Evolutionary conservation across 2,797 vertebrate species (phyloP).

Genomic region (Amazona ochrocephala): DNA sequence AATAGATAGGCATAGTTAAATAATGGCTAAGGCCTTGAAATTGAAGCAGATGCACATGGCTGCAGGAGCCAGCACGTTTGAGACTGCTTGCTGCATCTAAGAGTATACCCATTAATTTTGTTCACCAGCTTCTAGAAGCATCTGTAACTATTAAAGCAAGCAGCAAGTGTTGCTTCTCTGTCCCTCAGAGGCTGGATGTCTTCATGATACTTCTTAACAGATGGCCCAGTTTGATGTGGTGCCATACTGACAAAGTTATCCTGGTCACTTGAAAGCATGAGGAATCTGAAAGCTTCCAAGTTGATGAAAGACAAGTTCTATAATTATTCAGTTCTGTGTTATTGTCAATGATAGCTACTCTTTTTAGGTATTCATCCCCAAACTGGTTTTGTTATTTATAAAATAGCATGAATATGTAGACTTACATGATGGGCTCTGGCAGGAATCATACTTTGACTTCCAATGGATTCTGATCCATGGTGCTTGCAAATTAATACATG

Average conservation of each 20-base stretch:
- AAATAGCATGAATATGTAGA: not conserved
- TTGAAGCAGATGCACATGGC: not conserved
- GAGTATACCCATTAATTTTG: not conserved
- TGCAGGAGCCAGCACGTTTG: not conserved
- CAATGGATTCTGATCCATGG: not conserved
- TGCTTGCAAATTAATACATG: not conserved
- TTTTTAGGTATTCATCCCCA: not conserved
- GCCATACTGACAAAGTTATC: not conserved
- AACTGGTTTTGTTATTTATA: not conserved
- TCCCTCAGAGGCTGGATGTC: not conserved
- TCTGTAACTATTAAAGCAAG: slow-evolving; percentile 10
- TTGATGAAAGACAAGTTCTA: not conserved
- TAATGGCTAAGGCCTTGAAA: slow-evolving; percentile 11
- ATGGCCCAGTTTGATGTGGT: slow-evolving; percentile 45
- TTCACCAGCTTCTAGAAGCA: slow-evolving; percentile 1
- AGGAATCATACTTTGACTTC: not conserved
- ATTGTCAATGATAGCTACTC: not conserved
- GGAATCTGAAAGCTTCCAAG: slow-evolving; percentile 12
- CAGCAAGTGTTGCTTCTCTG: slow-evolving; percentile 21
- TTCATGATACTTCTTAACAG: slow-evolving; percentile 52
- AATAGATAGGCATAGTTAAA: not conserved
- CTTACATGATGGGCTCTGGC: not conserved
- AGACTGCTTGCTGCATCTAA: not conserved
- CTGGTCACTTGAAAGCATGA: slow-evolving; percentile 15
- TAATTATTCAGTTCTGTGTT: not conserved